Percentiles rank a stretch among this genome's conserved stretches.
These are phyloP conservation scores for Glossophaga mutica DNA, from an alignment of 2,797 vertebrate genomes.

Conservation along the genomic window DNA sequence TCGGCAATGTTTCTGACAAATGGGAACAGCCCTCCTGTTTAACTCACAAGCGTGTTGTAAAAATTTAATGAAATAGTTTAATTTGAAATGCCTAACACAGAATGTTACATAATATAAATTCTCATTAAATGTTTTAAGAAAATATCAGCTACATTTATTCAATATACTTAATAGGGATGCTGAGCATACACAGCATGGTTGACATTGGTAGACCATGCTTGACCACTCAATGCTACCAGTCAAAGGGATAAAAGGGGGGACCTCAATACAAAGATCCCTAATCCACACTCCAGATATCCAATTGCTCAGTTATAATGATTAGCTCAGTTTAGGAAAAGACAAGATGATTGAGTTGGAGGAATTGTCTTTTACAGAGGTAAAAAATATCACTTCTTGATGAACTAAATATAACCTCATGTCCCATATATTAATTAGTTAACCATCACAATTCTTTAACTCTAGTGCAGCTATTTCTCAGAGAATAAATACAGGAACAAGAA, in stretches of 20 bases:
- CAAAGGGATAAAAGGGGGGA: neutral
- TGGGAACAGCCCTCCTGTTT: neutral
- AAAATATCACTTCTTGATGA: constrained; percentile 2
- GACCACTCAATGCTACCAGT: neutral
- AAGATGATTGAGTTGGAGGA: neutral
- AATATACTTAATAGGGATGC: neutral
- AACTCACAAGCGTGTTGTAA: neutral
- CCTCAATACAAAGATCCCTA: neutral
- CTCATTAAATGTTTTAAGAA: neutral
- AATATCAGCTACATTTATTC: neutral
- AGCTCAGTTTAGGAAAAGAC: neutral
- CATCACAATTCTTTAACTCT: constrained; percentile 20
- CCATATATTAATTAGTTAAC: constrained; percentile 18
- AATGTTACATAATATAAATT: neutral
- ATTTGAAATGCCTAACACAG: neutral
- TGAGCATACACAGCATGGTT: neutral
- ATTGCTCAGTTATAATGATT: neutral
- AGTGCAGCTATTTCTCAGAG: constrained; percentile 27
- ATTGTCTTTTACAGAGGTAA: neutral
- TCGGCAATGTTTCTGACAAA: neutral
- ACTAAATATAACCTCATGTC: constrained; percentile 14
- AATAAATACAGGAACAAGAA: constrained; percentile 43
- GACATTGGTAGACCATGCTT: neutral
- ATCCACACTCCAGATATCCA: neutral
- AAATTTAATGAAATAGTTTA: constrained; percentile 16